Base-by-base conservation (phyloP, 2,797 vertebrate species). In the Sebastes melanostomus region DNA sequence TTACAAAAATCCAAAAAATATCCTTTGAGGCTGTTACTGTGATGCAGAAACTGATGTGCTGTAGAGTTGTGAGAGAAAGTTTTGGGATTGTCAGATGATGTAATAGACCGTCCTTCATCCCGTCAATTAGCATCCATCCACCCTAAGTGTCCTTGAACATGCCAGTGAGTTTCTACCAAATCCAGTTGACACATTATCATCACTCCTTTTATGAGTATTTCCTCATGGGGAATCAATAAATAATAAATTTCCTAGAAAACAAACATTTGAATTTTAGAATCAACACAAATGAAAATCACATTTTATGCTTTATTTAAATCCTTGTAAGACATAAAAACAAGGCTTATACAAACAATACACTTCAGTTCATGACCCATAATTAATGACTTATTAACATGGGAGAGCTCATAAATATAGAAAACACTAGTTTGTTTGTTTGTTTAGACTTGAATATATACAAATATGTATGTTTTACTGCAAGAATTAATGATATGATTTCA, bases 391-490 rank as follows among this genome's bases (percentile, higher is more conserved):
- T 8, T 6, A 62, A 46, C 13, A 36, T 32, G 13, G 2, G 16
- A 76, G 42, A 24, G 36, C 10, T 76, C 58, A 80, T 66, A 80
- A 84, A 83, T 77, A 66, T 36, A 66, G 2, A 75, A 68, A 81
- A 25, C 27, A 34, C 8, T 10, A 5, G 3, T 25, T 63, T 58
- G 3, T 12, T 12, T 32, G 11, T 70, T 60, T 42, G 54, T 72
- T 76, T 24, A 13, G 18, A 56, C 50, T 63, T 77, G 1, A 86
- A 84, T 82, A 83, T 86, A 90, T 87, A 87, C 18, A 81, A 62
- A 80, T 50, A 77, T 4, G 3, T 27, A 18, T 11, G 8, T 65
- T 77, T 66, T 16, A 66, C 34, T 34, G 8, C n/a, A 58, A 58
- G 9, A 27, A 9, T 80, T 3, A 25, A 32, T 6, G 8, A 38